Base-by-base conservation (phyloP, 37 sponge, comb jelly and placozoan genomes). In the Tethya wilhelma region DNA sequence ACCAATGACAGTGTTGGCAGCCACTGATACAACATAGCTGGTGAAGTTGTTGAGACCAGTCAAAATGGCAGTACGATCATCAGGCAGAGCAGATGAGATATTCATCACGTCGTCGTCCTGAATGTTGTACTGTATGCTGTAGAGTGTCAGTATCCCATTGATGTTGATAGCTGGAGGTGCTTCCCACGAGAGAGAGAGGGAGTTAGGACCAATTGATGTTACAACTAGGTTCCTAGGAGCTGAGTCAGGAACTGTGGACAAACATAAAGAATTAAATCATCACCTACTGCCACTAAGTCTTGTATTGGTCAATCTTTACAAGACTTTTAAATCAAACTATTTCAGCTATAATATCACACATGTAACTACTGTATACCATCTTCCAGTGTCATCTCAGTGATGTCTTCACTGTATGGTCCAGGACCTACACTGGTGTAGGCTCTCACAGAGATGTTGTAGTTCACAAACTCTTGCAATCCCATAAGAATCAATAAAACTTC, bases 381-480 rank as follows among this genome's bases (percentile, higher is more conserved):
- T 38, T 69, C 43, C 8, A 59, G 0, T 5, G 82, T 81, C 45
- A 29, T 56, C 1, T 32, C 39, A 2, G n/a, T 34, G 37, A 79
- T 30, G 11, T 6, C 58, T 11, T 11, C 69, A 69, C 69, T 69
- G 69, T 67, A 79, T 22, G 71, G 72, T 38, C 82, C 72, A 17
- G 71, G 62, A 4, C 72, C 73, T 0, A 41, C 82, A 64, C 40
- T 43, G 44, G 77, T 77, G 64, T 63, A 77, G 28, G 83, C 45
- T 70, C 70, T 31, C 20, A 86, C 74, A 2, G 38, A 38, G 44
- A 86, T 60, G 64, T 69, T 71, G 62, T 86, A 86, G 26, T 44
- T 45, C 2, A 68, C 66, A 71, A 44, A 59, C 53, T 65, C 46
- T 22, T 83, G 37, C 38, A 83, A 41, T 4, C 34, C 62, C 14